phyloP scores from a whole-genome alignment of 1,140 invertebrate species.

The Euwallacea similis region DNA sequence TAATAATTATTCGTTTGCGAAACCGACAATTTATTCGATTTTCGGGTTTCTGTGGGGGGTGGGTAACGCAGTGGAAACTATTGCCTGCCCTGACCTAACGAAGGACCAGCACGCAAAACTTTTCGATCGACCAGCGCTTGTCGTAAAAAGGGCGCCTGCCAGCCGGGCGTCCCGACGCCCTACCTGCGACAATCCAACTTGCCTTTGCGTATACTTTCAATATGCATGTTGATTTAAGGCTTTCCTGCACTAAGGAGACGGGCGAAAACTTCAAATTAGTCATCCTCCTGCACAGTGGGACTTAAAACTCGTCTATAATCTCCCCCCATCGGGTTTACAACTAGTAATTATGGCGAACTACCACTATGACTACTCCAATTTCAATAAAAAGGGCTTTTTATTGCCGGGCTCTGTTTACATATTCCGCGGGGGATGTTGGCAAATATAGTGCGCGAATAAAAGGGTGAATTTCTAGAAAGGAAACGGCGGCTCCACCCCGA shows the following conservation, averaged over 20 bases:
- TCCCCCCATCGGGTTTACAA: neutral
- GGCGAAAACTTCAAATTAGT: no score
- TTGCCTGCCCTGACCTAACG: slow-evolving; percentile 30
- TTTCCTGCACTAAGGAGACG: no score
- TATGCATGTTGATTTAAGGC: no score
- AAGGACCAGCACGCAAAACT: slow-evolving; percentile 32
- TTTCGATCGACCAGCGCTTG: slow-evolving; percentile 28
- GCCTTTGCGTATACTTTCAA: slow-evolving; percentile 24
- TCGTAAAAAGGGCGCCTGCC: slow-evolving; percentile 40
- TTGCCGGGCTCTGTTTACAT: slow-evolving; percentile 16
- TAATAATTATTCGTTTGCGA: slow-evolving; percentile 8
- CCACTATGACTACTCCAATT: slow-evolving; percentile 17
- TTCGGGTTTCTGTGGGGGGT: neutral
- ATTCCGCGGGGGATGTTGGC: slow-evolving; percentile 11
- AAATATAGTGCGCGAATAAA: slow-evolving; percentile 12
- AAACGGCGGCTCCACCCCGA: slow-evolving; percentile 3
- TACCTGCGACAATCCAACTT: slow-evolving; percentile 38
- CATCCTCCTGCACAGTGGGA: neutral
- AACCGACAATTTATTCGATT: slow-evolving; percentile 12
- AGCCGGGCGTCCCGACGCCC: slow-evolving; percentile 39
- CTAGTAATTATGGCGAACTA: neutral
- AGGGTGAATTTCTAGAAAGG: slow-evolving; percentile 13
- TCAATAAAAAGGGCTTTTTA: slow-evolving; percentile 21
- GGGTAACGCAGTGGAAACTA: slow-evolving; percentile 7
- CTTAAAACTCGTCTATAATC: neutral